phyloP scores from a whole-genome alignment of 2,113 vertebrate species.

The Stigmatopora argus region DNA sequence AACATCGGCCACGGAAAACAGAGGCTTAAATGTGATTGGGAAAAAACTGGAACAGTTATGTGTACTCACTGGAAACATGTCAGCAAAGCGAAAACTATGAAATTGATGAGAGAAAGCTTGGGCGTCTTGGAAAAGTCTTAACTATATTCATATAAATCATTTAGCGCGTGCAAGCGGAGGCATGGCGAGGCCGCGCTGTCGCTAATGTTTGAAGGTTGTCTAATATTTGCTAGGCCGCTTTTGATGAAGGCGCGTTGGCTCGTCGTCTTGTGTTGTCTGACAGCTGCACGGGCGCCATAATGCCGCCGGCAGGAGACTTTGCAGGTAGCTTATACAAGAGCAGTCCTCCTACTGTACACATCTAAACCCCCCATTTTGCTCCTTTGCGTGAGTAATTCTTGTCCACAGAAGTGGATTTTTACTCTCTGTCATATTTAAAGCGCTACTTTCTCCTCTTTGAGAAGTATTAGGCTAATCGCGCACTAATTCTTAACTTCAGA shows the following conservation, averaged over 20 bases:
- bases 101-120: no score
- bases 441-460: constrained; percentile 49
- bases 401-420: constrained; percentile 61
- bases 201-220: constrained; percentile 45
- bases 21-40: no score
- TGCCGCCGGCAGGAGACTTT: constrained; percentile 65
- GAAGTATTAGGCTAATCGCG: constrained; percentile 55
- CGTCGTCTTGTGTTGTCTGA: constrained; percentile 61
- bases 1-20: no score
- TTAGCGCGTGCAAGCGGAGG: constrained; percentile 33
- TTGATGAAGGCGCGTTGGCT: constrained; percentile 48
- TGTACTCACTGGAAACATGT: no score
- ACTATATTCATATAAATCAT: constrained; percentile 22
- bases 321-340: constrained; percentile 64
- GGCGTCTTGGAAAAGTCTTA: constrained; percentile 18
- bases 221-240: constrained; percentile 44
- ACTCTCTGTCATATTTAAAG: constrained; percentile 59
- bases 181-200: constrained; percentile 26
- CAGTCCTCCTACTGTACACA: constrained; percentile 68
- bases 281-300: constrained; percentile 64
- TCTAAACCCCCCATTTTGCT: constrained; percentile 66
- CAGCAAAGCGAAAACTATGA: no score
- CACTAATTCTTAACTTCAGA: constrained; percentile 44
- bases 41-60: no score
- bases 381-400: constrained; percentile 62